Percentiles rank a stretch among this genome's conserved stretches.
Conservation (phyloP, 2,888 invertebrate genomes). For the Scaptomyza cyrtandrae region DNA sequence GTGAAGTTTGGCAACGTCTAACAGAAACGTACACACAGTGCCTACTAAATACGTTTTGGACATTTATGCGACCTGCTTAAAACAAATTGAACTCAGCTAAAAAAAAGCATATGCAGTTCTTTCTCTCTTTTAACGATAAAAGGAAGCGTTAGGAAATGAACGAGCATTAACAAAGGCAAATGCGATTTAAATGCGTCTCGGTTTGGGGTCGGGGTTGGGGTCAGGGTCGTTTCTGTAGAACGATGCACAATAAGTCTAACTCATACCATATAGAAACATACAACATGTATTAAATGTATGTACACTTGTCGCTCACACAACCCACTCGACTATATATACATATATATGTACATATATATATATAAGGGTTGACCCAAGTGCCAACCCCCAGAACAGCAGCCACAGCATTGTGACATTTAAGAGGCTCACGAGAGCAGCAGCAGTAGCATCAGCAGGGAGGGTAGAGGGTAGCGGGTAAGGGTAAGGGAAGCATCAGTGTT, state of each 20-base stretch:
- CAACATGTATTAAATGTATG: conserved; percentile 18
- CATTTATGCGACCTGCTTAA: conserved; percentile 54
- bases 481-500: conserved; percentile 37
- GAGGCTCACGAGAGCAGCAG: conserved; percentile 67
- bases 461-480: not conserved
- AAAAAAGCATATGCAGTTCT: conserved; percentile 19
- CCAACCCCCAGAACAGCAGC: conserved; percentile 57
- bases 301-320: conserved; percentile 3
- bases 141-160: conserved; percentile 47
- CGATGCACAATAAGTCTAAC: conserved; percentile 60
- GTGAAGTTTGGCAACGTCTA: conserved; percentile 73
- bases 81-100: conserved; percentile 67
- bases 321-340: conserved; percentile 3
- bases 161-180: conserved; percentile 31
- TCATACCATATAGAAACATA: conserved; percentile 50
- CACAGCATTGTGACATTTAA: conserved; percentile 71
- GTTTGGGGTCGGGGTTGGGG: conserved; percentile 68
- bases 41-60: conserved; percentile 30
- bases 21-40: conserved; percentile 27
- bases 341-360: not conserved
- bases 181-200: conserved; percentile 47
- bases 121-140: conserved; percentile 19
- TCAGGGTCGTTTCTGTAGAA: conserved; percentile 10
- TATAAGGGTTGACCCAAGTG: conserved; percentile 63
- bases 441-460: conserved; percentile 37